Evolutionary conservation across 2,888 invertebrate genomes (phyloP), one percentile per base, ranked within the genome.

Genomic region (Melanchra persicariae): DNA sequence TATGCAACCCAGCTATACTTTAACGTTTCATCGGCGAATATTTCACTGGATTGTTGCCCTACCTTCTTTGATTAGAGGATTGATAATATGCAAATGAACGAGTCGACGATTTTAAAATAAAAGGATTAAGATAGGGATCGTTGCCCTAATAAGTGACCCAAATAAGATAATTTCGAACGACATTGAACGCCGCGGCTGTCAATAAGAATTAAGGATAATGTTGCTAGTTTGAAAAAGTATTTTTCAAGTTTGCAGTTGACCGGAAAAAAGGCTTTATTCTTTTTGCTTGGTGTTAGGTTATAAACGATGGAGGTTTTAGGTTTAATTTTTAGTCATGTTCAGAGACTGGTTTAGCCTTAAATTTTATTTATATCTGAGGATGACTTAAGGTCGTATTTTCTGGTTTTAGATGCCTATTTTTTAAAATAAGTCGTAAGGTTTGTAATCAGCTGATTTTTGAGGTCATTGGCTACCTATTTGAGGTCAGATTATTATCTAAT

Each of bases 81-180:
- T 91, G 95, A 95, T 95, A 94, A 95, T 91, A 95, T 95, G 94
- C 92, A 94, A 94, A 95, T 94, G 90, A 92, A 91, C 82, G 84
- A 90, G 83, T 87, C 92, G 91, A 91, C 91, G 92, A 93, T 92
- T 91, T 91, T 87, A 91, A 93, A 94, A 93, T 91, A 94, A 93
- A 94, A 93, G 92, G 89, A 91, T 92, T 91, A 91, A 87, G 84
- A 78, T 79, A 72, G 89, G 87, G 95, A 93, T 93, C 94, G 87
- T 90, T 93, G 94, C 86, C 92, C 94, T 91, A 87, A 85, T 89
- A 92, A 92, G 90, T 95, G 94, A 95, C 95, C 95, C 92, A 95
- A 94, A 94, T 95, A 95, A 94, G 91, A 93, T 93, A 92, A 93
- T 91, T 90, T 90, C 85, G 87, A 91, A 88, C 89, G 91, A 91